Conservation (phyloP, 2,888 invertebrate genomes). For the Frankliniella fusca region DNA sequence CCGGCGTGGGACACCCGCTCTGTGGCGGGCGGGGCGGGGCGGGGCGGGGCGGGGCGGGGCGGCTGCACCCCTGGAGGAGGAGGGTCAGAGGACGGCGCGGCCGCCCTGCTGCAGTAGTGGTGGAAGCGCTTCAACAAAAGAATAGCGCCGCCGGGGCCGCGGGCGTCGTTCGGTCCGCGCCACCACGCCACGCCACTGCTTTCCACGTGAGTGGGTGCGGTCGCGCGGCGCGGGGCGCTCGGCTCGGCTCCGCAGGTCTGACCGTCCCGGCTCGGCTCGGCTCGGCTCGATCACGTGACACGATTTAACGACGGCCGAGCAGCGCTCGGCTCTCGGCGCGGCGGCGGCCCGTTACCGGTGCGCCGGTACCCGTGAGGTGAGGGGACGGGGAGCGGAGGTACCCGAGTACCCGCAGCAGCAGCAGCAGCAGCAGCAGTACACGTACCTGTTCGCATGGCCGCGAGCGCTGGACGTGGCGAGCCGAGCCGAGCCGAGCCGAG, state of each 20-base stretch:
- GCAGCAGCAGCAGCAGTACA: too few relatives aligned
- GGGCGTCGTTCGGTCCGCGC: neutral
- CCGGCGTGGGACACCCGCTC: too few relatives aligned
- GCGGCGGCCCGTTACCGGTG: neutral
- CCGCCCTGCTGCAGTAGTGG: too few relatives aligned
- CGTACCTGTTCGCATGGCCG: neutral
- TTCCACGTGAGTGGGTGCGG: constrained; percentile 21
- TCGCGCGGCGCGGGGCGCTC: neutral
- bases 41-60: too few relatives aligned
- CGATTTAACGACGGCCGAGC: neutral
- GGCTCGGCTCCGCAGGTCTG: neutral
- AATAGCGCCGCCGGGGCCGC: too few relatives aligned
- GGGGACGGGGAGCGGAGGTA: neutral
- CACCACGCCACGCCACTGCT: neutral
- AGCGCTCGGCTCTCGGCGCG: neutral
- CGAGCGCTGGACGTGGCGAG: neutral
- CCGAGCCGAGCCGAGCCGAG: neutral
- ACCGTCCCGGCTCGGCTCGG: too few relatives aligned
- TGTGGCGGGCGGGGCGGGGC: too few relatives aligned
- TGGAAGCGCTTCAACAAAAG: too few relatives aligned
- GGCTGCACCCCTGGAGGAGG: too few relatives aligned
- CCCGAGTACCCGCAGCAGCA: neutral
- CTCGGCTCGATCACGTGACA: neutral
- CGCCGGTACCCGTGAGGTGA: too few relatives aligned
- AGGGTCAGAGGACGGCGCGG: too few relatives aligned